Conservation (phyloP, 2,888 invertebrate genomes). For the Ormyrus pomaceus region DNA sequence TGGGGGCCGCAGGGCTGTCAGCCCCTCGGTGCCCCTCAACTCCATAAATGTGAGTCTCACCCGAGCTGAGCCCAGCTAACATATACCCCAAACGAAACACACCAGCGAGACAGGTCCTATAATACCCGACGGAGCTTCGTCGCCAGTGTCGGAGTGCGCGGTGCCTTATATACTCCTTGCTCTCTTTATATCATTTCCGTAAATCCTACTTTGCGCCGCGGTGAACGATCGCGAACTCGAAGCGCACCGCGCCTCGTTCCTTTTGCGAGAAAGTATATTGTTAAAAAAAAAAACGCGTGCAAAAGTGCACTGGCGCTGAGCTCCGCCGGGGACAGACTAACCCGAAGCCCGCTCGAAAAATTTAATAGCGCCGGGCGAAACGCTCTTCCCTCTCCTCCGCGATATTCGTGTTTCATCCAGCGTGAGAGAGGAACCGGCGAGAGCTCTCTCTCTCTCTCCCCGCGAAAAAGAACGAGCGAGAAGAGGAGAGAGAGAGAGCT, state of each 20-base stretch:
- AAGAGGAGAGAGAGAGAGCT: neutral
- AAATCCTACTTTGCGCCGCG: neutral
- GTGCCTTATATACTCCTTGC: neutral
- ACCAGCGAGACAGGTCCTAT: neutral
- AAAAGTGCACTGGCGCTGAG: slow-evolving; percentile 23
- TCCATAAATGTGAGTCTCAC: slow-evolving; percentile 71
- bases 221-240: neutral
- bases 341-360: slow-evolving; percentile 1
- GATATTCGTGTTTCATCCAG: slow-evolving; percentile 2
- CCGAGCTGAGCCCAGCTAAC: too few relatives aligned
- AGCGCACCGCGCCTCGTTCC: too few relatives aligned
- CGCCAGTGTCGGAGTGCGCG: too few relatives aligned
- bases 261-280: neutral
- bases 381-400: slow-evolving; percentile 1
- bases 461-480: neutral
- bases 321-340: slow-evolving; percentile 33
- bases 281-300: neutral
- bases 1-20: slow-evolving; percentile 72
- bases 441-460: too few relatives aligned
- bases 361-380: slow-evolving; percentile 21
- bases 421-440: neutral
- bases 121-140: neutral
- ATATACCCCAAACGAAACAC: too few relatives aligned
- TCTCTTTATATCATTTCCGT: neutral
- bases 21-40: slow-evolving; percentile 70